A percentile compares a stretch with the other conserved stretches of the same genome.
Conservation (phyloP, 1,140 invertebrate genomes). For the Cryptotermes secundus region DNA sequence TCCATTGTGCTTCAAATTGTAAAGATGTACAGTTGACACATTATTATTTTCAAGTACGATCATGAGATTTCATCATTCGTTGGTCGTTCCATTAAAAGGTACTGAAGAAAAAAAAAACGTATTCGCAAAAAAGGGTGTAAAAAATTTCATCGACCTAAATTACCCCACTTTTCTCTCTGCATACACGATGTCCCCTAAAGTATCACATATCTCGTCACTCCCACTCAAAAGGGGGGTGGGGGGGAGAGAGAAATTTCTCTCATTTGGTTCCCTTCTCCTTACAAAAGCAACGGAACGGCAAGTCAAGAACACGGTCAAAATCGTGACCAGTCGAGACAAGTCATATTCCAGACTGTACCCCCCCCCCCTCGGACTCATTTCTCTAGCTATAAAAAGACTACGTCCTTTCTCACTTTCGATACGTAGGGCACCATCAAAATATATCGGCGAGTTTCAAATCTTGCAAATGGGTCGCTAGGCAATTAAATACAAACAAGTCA, state of each 20-base stretch:
- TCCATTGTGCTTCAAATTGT: too few species aligned
- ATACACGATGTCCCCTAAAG: background rate
- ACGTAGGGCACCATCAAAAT: background rate
- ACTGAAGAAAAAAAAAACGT: background rate
- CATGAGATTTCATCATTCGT: background rate
- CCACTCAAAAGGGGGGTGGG: background rate
- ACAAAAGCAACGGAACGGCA: background rate
- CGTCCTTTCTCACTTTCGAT: background rate
- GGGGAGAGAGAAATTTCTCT: background rate
- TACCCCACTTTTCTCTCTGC: background rate
- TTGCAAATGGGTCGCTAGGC: background rate
- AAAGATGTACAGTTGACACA: too few species aligned
- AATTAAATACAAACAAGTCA: background rate
- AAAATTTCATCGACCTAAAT: background rate
- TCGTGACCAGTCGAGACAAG: constrained; percentile 14
- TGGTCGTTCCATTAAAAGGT: background rate
- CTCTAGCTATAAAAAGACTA: background rate
- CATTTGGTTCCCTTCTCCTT: background rate
- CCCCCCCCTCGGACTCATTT: background rate
- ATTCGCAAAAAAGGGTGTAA: background rate
- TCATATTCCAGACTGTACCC: background rate
- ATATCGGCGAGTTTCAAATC: background rate
- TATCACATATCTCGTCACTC: background rate
- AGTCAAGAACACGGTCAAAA: background rate
- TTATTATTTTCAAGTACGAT: too few species aligned